These are phyloP conservation scores for Luperina nickerlii DNA, from an alignment of 2,888 invertebrate genomes.

Conservation along the genomic window DNA sequence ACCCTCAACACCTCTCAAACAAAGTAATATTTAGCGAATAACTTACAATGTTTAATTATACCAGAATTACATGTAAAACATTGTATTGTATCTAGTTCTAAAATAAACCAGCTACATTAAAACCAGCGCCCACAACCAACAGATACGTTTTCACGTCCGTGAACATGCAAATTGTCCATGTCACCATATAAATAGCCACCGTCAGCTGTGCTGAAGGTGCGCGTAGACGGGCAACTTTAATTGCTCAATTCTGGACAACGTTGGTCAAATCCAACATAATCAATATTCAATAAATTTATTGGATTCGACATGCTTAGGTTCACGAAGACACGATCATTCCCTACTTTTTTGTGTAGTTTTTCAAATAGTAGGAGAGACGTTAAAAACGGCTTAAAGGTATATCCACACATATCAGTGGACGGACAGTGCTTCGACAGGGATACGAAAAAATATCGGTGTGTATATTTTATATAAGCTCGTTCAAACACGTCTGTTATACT, in stretches of 20 bases:
- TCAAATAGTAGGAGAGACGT: neutral
- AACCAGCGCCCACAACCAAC: neutral
- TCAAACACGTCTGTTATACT: neutral
- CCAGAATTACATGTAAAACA: neutral
- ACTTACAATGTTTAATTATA: neutral
- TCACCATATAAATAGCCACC: conserved; percentile 31
- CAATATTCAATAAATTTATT: neutral
- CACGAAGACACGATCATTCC: neutral
- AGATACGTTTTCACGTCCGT: conserved; percentile 24
- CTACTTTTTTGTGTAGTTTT: too few relatives aligned
- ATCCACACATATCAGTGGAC: neutral
- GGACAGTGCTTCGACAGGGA: neutral
- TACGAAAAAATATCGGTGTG: neutral
- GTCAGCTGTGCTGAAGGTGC: neutral
- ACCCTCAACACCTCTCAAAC: neutral
- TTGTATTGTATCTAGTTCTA: neutral
- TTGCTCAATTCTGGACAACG: neutral
- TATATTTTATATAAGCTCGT: neutral
- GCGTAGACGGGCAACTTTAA: neutral
- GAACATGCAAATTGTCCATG: conserved; percentile 39
- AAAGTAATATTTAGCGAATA: neutral
- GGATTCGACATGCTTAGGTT: neutral
- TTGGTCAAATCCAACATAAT: neutral
- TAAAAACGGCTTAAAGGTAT: too few relatives aligned
- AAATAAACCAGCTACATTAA: conserved; percentile 8